Base-by-base conservation (phyloP, 2,797 vertebrate genomes). In the Sebastes cheni region DNA sequence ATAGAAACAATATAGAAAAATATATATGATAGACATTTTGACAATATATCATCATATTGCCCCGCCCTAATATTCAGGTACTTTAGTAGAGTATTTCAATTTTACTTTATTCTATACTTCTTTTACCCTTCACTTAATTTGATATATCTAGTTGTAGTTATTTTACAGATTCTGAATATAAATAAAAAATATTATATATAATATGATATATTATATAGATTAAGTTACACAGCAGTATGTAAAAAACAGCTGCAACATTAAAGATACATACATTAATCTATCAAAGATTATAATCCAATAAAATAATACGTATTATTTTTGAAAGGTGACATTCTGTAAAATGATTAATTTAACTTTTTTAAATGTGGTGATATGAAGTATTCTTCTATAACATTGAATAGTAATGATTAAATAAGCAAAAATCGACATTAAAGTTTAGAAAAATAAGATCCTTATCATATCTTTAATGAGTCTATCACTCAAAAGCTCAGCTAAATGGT, bases 331-430 rank as follows among this genome's bases (percentile, higher is more conserved):
- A n/a, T 62, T 62, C 7, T 36, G 36, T 39, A 1, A 3, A 39
- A 39, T 39, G 3, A 34, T 3, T 61, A 27, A 12, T 34, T 59
- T 59, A 1, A 18, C 0, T 0, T 50, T 50, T 20, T 50, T 8
- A 61, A 11, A 10, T 6, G 8, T 18, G 7, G 25, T 56, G 55
- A 25, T 23, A 55, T 3, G 3, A 56, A 56, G 11, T 25, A 14
- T 29, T 59, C 0, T 60, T 30, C 8, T 59, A 11, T 59, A 18
- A 29, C 3, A 60, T 6, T 61, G 29, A 32, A n/a, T 61, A 32
- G 3, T 11, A 12, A 61, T 11, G 18, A 12, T 1, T 22, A 8
- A 30, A 32, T 23, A 23, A 23, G 6, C 25, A 23, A 56, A n/a
- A 42, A 39, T 27, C 16, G 4, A 36, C 20, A 10, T 39, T n/a